phyloP scores from a whole-genome alignment of 2,113 vertebrate genomes.

The Trogon melanurus region DNA sequence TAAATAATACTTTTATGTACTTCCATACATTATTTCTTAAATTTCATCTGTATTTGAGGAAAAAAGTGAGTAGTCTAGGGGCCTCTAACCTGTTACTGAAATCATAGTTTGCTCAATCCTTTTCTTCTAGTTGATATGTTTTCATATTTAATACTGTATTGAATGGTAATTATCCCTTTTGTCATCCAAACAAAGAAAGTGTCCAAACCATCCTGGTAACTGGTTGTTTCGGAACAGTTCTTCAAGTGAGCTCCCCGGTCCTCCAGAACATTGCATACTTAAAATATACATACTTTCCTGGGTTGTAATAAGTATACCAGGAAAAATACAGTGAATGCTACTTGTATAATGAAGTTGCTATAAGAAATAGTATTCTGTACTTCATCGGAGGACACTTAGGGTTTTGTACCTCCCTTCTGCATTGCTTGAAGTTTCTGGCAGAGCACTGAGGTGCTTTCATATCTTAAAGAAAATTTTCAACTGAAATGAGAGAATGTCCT shows the following conservation, averaged over 20 bases:
- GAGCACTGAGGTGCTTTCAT: not conserved
- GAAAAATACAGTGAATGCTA: not conserved
- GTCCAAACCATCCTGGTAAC: not conserved
- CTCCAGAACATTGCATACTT: not conserved
- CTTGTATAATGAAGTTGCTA: not conserved
- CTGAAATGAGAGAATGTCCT: not conserved
- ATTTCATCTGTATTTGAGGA: not conserved
- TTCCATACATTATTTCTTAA: not conserved
- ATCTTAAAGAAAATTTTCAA: not conserved
- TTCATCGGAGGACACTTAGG: not conserved
- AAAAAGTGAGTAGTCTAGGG: not conserved
- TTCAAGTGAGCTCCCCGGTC: not conserved
- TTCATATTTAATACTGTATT: not conserved
- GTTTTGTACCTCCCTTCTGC: not conserved
- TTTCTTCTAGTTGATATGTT: not conserved
- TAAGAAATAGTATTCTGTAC: not conserved
- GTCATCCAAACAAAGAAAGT: not conserved
- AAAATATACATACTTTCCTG: not conserved
- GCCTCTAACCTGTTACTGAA: not conserved
- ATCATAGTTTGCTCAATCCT: not conserved
- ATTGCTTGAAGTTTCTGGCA: not conserved
- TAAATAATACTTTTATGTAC: not conserved
- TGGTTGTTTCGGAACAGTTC: not conserved
- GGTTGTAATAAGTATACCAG: not conserved
- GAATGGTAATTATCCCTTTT: not conserved